phyloP scores from a whole-genome alignment of 2,888 invertebrate species.

The Chorisops tibialis region DNA sequence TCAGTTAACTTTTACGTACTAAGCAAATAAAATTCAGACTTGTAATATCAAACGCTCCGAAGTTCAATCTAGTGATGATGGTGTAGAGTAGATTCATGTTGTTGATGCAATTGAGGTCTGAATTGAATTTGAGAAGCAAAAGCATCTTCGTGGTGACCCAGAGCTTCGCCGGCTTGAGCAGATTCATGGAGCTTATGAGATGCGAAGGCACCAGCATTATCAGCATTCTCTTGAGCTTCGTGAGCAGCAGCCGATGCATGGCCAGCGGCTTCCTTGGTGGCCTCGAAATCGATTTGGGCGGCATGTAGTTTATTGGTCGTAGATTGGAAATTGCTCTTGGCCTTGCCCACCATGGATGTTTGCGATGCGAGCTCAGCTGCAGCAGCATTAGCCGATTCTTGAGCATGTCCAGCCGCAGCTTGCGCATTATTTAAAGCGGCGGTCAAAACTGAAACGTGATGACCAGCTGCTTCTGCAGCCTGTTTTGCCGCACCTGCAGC shows the following conservation, averaged over 20 bases:
- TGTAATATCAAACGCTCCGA: no score
- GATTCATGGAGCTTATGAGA: slow-evolving; percentile 46
- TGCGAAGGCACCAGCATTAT: slow-evolving; percentile 65
- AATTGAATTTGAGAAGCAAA: no score
- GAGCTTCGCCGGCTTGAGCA: no score
- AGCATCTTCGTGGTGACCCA: no score
- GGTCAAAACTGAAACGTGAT: slow-evolving; percentile 62
- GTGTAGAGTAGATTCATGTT: no score
- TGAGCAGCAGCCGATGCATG: slow-evolving; percentile 64
- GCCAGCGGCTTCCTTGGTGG: slow-evolving; percentile 65
- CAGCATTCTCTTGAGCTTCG: slow-evolving; percentile 67
- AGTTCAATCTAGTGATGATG: no score
- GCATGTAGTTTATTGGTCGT: slow-evolving; percentile 64
- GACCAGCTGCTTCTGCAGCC: slow-evolving; percentile 66
- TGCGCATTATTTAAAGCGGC: slow-evolving; percentile 72
- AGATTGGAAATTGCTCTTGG: slow-evolving; percentile 61
- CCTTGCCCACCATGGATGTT: slow-evolving; percentile 70
- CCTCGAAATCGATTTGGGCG: slow-evolving; percentile 67
- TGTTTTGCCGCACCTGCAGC: slow-evolving; percentile 63
- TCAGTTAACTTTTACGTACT: no score
- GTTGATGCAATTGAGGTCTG: no score
- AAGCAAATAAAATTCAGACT: no score
- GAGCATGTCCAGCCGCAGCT: slow-evolving; percentile 59
- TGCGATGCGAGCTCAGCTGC: slow-evolving; percentile 70
- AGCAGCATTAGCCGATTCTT: slow-evolving; percentile 66